Percentiles rank a stretch among this genome's conserved stretches.
Conservation (phyloP, 2,888 invertebrate species). For the Cyclophora punctaria region DNA sequence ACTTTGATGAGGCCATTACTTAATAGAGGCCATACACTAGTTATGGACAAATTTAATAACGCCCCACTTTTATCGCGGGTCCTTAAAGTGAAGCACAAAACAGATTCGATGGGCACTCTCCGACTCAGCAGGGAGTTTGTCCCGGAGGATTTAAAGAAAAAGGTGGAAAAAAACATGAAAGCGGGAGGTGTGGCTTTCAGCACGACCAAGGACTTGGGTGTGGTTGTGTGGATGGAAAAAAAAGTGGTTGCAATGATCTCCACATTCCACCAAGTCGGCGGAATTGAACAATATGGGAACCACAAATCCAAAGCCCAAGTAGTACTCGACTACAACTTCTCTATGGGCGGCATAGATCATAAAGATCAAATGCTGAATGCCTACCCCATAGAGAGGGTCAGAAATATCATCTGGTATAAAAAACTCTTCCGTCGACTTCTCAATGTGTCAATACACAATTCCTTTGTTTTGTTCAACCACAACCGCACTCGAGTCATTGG, state of each 20-base stretch:
- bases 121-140: slow-evolving; percentile 14
- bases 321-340: too few relatives aligned
- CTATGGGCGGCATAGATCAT: too few relatives aligned
- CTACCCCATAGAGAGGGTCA: background rate
- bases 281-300: background rate
- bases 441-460: background rate
- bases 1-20: background rate
- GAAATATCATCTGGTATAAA: background rate
- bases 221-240: too few relatives aligned
- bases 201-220: too few relatives aligned
- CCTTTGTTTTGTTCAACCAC: background rate
- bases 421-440: background rate
- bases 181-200: too few relatives aligned
- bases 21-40: slow-evolving; percentile 3
- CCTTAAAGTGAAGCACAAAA: slow-evolving; percentile 14
- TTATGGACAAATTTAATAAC: slow-evolving; percentile 27
- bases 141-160: slow-evolving; percentile 12
- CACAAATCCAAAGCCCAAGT: background rate
- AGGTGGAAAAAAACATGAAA: slow-evolving; percentile 7
- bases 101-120: slow-evolving; percentile 7
- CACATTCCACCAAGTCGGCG: background rate
- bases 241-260: background rate
- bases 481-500: too few relatives aligned
- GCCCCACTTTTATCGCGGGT: slow-evolving; percentile 16
- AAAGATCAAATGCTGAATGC: too few relatives aligned